These are phyloP conservation scores for Papilio dardanus DNA, from an alignment of 1,140 invertebrate species.

Conservation along the genomic window DNA sequence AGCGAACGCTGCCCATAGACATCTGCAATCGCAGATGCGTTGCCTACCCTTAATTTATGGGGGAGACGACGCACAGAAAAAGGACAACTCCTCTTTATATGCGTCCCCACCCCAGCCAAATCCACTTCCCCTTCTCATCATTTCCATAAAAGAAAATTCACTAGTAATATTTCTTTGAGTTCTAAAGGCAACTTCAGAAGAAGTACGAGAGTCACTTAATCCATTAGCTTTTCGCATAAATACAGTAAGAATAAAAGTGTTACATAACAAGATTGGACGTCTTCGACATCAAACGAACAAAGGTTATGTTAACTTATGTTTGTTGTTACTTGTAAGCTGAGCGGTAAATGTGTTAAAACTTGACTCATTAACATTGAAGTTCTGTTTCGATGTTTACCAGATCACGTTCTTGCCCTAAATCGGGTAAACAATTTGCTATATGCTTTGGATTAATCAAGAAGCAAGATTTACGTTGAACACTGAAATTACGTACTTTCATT, in stretches of 20 bases:
- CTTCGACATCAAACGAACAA: neutral
- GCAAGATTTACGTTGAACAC: neutral
- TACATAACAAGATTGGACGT: neutral
- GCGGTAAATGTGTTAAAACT: conserved; percentile 21
- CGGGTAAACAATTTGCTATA: conserved; percentile 1
- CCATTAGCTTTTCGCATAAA: neutral
- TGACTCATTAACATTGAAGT: conserved; percentile 13
- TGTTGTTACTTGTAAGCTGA: neutral
- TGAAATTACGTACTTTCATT: neutral
- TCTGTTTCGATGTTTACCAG: neutral
- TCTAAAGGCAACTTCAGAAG: neutral
- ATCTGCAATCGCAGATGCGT: too few relatives aligned
- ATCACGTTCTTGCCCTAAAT: conserved; percentile 9
- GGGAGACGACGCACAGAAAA: too few relatives aligned
- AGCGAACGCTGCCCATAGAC: too few relatives aligned
- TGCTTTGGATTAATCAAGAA: neutral
- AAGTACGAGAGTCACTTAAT: neutral
- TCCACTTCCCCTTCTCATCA: too few relatives aligned
- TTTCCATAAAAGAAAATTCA: neutral
- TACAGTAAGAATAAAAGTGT: neutral
- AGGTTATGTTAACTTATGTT: conserved; percentile 14
- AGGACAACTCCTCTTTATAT: too few relatives aligned
- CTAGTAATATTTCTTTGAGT: neutral
- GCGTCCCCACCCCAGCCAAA: too few relatives aligned
- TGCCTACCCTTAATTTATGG: too few relatives aligned